Conservation (phyloP, 2,113 vertebrate genomes). For the Candoia aspera region DNA sequence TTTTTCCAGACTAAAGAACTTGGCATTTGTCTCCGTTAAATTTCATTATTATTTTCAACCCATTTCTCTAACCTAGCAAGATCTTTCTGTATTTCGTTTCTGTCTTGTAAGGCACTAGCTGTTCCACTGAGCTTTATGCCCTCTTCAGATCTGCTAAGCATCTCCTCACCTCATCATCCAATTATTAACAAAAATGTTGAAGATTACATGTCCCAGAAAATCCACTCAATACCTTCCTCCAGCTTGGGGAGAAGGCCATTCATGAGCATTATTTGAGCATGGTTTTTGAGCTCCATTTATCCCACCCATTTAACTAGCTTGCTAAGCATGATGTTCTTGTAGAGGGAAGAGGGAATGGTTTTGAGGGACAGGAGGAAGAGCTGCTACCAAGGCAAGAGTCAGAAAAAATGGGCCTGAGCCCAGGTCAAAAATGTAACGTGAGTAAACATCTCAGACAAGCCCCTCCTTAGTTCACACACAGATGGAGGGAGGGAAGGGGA, state of each 20-base stretch:
- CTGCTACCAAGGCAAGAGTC: neutral
- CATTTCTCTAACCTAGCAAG: neutral
- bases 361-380: neutral
- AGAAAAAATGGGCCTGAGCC: neutral
- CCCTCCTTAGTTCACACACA: neutral
- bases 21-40: neutral
- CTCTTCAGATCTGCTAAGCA: neutral
- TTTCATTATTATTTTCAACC: neutral
- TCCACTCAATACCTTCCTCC: neutral
- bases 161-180: neutral
- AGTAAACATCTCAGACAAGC: neutral
- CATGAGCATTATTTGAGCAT: neutral
- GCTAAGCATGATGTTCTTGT: neutral
- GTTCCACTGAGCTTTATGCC: neutral
- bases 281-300: neutral
- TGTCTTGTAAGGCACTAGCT: neutral
- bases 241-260: neutral
- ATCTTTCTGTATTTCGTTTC: neutral
- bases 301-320: neutral
- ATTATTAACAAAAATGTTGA: neutral
- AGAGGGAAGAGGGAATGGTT: neutral
- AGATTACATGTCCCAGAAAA: neutral
- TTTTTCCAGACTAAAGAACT: neutral
- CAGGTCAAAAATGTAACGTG: neutral
- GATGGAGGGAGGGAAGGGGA: neutral